Conservation (phyloP, 2,113 vertebrate species). For the Columba janthina region DNA sequence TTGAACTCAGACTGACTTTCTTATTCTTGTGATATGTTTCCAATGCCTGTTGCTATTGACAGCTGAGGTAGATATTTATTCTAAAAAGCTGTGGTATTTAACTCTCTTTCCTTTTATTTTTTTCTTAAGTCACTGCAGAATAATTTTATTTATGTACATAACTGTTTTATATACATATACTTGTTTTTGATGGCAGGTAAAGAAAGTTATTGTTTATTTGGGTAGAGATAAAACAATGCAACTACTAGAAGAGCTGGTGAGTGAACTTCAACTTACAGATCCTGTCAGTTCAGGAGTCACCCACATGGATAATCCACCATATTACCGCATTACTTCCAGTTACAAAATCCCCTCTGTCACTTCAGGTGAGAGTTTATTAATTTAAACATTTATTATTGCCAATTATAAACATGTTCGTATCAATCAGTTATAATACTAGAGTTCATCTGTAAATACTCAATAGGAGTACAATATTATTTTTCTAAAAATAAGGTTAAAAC, state of each 20-base stretch:
- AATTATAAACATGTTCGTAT: background rate
- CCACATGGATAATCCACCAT: conserved; percentile 98
- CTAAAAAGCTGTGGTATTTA: background rate
- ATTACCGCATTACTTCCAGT: conserved; percentile 95
- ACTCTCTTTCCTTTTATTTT: background rate
- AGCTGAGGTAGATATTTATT: background rate
- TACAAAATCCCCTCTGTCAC: conserved; percentile 97
- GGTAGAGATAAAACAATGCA: conserved; percentile 99
- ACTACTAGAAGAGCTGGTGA: conserved; percentile 93
- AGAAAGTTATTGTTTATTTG: conserved; percentile 98
- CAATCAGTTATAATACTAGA: background rate
- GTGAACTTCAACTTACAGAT: conserved; percentile 93
- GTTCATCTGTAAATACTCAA: background rate
- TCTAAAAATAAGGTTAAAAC: background rate
- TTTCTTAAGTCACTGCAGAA: background rate
- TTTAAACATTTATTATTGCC: background rate
- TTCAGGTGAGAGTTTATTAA: conserved; percentile 83
- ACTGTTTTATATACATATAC: background rate
- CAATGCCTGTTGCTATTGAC: background rate
- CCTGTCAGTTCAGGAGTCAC: conserved; percentile 93
- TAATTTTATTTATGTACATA: background rate
- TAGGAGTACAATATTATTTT: background rate
- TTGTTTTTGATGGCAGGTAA: conserved; percentile 82
- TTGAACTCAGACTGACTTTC: background rate
- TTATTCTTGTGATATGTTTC: background rate